Conservation (phyloP, 2,113 vertebrate species). For the Stegostoma tigrinum region DNA sequence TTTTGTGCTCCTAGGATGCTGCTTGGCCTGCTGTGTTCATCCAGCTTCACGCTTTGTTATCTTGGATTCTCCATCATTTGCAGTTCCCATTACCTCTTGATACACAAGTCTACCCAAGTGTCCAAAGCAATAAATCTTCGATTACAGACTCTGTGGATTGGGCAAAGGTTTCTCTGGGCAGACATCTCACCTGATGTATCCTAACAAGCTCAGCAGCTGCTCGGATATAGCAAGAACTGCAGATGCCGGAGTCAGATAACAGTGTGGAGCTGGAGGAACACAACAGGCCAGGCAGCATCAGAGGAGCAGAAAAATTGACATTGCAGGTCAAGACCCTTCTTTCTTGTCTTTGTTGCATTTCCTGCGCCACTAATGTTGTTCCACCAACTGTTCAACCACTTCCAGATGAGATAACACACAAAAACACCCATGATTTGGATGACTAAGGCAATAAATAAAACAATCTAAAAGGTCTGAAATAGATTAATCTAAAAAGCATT, state of each 20-base stretch:
- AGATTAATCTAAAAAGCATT: background rate
- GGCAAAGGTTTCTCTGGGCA: background rate
- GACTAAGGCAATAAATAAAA: background rate
- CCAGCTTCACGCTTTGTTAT: no score
- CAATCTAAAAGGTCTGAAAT: background rate
- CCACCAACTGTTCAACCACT: background rate
- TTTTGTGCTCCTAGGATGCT: no score
- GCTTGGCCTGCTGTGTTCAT: no score
- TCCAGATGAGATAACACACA: background rate
- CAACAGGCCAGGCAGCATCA: no score
- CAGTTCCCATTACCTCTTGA: no score
- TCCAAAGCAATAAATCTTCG: background rate
- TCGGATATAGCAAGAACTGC: no score
- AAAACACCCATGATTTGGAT: background rate
- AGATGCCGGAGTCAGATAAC: no score
- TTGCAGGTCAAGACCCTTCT: no score
- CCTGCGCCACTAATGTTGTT: background rate
- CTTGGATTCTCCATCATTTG: no score
- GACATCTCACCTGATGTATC: background rate
- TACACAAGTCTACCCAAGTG: background rate
- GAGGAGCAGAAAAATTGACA: no score
- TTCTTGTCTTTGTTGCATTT: background rate
- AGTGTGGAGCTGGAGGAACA: no score
- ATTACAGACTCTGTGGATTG: background rate
- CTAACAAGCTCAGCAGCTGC: background rate